Evolutionary conservation across 1,140 invertebrate genomes (phyloP), one percentile per base, ranked within the genome.

Genomic region (Nebria ingens): DNA sequence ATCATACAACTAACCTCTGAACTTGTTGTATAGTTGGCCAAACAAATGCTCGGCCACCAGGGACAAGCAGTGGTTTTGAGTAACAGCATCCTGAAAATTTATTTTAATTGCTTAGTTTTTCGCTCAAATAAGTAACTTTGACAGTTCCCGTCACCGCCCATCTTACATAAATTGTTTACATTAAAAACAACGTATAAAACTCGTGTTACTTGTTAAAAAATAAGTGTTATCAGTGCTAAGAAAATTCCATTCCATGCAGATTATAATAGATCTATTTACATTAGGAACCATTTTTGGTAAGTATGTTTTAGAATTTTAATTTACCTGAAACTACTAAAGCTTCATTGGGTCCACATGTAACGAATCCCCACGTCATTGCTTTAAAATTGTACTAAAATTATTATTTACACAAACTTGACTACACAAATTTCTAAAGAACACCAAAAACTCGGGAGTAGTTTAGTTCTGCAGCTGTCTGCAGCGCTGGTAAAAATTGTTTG

Each of bases 301-400:
- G 12, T n/a, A 34, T 34, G 25, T 6, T 34, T 34, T 34, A 34
- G 34, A 57, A 20, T 34, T 34, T 34, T 21, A n/a, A 69, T 71
- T 82, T 80, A 96, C 94, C 94, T 76, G 93, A 97, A 60, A 98
- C 91, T 21, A 98, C 93, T 53, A 98, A 78, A 21, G 94, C 94
- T 74, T 97, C 93, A 69, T 98, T 98, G 2, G 95, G 95, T 29
- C 94, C 95, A 73, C 95, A 98, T 57, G 91, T 95, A 58, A 97
- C 93, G 74, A 97, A 97, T 66, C 93, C 93, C 80, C 88, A 91
- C 64, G 84, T 83, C 89, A 92, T 93, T 58, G 58, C 64, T 12
- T 13, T 12, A 45, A 11, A 45, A 4, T 11, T 11, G 9, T 45
- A 17, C 6, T 45, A 11, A 45, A 12, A 11, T 45, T 11, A 45